These are phyloP conservation scores for Micronycteris hirsuta DNA, from an alignment of 2,113 vertebrate genomes.

Conservation along the genomic window DNA sequence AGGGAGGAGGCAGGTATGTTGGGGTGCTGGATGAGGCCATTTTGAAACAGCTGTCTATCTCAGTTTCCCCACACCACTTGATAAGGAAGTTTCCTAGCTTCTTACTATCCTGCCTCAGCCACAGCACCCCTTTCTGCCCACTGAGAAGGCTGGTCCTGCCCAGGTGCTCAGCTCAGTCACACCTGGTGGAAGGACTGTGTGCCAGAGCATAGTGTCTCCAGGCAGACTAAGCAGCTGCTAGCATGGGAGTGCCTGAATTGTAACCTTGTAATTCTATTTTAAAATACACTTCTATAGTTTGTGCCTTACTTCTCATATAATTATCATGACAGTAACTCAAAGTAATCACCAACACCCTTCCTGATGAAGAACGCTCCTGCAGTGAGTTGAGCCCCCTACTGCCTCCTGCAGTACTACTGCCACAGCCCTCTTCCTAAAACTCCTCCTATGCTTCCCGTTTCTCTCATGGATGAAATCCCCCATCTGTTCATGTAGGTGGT, in stretches of 20 bases:
- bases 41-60: not conserved
- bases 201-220: not conserved
- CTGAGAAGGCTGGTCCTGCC: not conserved
- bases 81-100: not conserved
- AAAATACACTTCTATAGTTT: not conserved
- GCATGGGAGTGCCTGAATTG: not conserved
- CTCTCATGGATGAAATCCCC: not conserved
- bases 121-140: not conserved
- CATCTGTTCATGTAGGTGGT: not conserved
- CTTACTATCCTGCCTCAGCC: not conserved
- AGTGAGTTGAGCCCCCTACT: fast-evolving
- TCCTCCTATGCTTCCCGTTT: not conserved
- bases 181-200: not conserved
- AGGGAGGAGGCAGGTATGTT: not conserved
- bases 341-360: not conserved
- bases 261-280: not conserved
- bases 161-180: not conserved
- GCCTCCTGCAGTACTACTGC: not conserved
- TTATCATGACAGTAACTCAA: not conserved
- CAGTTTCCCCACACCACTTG: not conserved
- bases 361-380: too few species aligned
- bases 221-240: not conserved
- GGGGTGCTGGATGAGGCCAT: not conserved
- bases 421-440: not conserved
- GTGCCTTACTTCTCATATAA: not conserved